Evolutionary conservation across 2,113 vertebrate genomes (phyloP).

Genomic region (Zeus faber): DNA sequence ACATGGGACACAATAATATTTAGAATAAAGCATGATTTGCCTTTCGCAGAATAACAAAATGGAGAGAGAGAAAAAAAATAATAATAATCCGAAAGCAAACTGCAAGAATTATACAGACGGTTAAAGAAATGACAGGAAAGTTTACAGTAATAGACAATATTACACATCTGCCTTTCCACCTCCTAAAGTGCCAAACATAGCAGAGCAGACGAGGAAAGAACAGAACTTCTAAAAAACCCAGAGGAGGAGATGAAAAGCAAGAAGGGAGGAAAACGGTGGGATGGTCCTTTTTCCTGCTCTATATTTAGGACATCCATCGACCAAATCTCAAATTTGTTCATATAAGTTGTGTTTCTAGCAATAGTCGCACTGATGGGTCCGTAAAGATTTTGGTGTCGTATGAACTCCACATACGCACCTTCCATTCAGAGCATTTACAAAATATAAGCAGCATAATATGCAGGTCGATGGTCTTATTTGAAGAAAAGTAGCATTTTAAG

Average conservation of each 20-base stretch:
- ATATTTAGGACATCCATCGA: too few relatives aligned
- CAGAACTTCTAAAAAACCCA: conserved; percentile 9
- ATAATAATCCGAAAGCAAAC: conserved; percentile 49
- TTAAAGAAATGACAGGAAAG: conserved; percentile 68
- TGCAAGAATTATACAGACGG: conserved; percentile 57
- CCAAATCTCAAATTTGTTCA: too few relatives aligned
- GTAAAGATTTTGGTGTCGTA: too few relatives aligned
- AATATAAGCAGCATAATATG: conserved; percentile 11
- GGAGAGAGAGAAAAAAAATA: conserved; percentile 35
- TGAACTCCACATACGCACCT: too few relatives aligned
- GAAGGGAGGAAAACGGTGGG: too few relatives aligned
- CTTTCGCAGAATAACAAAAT: conserved; percentile 52
- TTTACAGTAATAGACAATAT: conserved; percentile 77
- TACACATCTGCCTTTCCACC: conserved; percentile 61
- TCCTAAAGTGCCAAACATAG: conserved; percentile 56
- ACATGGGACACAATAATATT: conserved; percentile 61
- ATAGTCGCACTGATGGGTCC: too few relatives aligned
- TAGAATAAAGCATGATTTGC: conserved; percentile 49
- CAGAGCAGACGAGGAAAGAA: conserved; percentile 48
- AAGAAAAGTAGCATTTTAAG: neutral
- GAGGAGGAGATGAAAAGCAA: neutral
- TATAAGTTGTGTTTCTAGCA: too few relatives aligned
- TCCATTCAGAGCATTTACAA: too few relatives aligned
- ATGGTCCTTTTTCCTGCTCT: too few relatives aligned
- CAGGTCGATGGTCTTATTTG: conserved; percentile 1